phyloP scores from a whole-genome alignment of 1,140 invertebrate species.

The Drosophila malerkotliana region DNA sequence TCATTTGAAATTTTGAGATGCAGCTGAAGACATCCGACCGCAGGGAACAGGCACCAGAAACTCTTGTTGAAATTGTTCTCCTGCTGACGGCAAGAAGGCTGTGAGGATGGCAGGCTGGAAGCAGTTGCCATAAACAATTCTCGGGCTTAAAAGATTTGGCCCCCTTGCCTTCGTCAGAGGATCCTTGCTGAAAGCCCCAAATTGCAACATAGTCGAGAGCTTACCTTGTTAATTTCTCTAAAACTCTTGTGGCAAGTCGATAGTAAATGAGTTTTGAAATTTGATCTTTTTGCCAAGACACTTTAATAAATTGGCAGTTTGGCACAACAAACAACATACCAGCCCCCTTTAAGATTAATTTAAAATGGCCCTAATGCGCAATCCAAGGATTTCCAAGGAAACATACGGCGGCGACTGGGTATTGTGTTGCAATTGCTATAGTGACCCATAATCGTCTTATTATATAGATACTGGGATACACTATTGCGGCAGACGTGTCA shows the following conservation, averaged over 20 bases:
- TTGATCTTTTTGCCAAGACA: neutral
- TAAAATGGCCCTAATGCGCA: too few species aligned
- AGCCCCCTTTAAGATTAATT: neutral
- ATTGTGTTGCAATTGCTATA: constrained; percentile 25
- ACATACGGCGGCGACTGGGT: neutral
- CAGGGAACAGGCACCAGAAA: constrained; percentile 30
- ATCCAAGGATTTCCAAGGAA: neutral
- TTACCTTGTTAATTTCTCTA: constrained; percentile 32
- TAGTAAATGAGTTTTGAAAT: constrained; percentile 10
- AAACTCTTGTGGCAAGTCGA: constrained; percentile 21
- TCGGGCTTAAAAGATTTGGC: constrained; percentile 51
- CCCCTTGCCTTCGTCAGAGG: constrained; percentile 12
- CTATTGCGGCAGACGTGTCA: constrained; percentile 38
- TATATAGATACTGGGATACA: constrained; percentile 11
- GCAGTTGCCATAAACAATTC: constrained; percentile 45
- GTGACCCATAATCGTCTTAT: constrained; percentile 48
- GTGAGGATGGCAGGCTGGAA: neutral
- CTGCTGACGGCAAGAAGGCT: neutral
- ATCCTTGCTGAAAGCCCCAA: constrained; percentile 32
- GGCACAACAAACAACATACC: neutral
- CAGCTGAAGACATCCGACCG: constrained; percentile 39
- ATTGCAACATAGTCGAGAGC: constrained; percentile 11
- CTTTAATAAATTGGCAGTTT: neutral
- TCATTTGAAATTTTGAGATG: constrained; percentile 39
- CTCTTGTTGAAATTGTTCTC: constrained; percentile 45